Percentiles rank a stretch among this genome's conserved stretches.
Evolutionary conservation across 1,140 invertebrate genomes (phyloP).

Genomic region (Mycetomoellerius zeteki): DNA sequence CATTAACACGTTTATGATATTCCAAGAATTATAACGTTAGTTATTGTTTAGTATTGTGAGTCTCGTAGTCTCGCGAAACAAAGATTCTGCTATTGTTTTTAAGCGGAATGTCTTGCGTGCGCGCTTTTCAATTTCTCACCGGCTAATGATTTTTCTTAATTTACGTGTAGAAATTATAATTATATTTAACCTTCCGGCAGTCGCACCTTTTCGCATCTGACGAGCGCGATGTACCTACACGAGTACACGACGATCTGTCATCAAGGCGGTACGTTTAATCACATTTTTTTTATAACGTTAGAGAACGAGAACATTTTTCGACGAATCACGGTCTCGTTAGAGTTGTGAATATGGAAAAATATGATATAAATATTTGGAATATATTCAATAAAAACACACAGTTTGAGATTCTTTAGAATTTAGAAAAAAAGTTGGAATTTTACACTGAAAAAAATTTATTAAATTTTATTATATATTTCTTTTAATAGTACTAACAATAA

Average conservation of each 20-base stretch:
- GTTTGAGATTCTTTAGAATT: neutral
- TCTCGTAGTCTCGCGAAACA: constrained; percentile 7
- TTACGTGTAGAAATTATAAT: constrained; percentile 20
- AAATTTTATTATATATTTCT: too few species aligned
- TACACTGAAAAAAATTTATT: too few species aligned
- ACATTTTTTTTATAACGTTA: neutral
- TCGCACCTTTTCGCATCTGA: neutral
- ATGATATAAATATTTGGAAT: neutral
- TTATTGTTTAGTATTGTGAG: neutral
- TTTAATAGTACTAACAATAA: too few species aligned
- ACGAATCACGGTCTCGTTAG: neutral
- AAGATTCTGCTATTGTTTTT: constrained; percentile 20
- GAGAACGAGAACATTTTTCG: neutral
- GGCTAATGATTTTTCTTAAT: constrained; percentile 5
- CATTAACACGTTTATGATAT: constrained; percentile 10
- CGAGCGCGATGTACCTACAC: neutral
- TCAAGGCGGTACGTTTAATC: neutral
- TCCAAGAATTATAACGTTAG: neutral
- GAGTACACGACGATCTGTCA: neutral
- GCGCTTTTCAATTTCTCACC: constrained; percentile 7
- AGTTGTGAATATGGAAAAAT: neutral
- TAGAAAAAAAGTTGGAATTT: too few species aligned
- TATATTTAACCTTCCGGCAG: constrained; percentile 17
- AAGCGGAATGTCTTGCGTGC: constrained; percentile 10
- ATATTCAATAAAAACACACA: neutral